Conservation (phyloP, 2,113 vertebrate species). For the Daphoenositta chrysoptera region DNA sequence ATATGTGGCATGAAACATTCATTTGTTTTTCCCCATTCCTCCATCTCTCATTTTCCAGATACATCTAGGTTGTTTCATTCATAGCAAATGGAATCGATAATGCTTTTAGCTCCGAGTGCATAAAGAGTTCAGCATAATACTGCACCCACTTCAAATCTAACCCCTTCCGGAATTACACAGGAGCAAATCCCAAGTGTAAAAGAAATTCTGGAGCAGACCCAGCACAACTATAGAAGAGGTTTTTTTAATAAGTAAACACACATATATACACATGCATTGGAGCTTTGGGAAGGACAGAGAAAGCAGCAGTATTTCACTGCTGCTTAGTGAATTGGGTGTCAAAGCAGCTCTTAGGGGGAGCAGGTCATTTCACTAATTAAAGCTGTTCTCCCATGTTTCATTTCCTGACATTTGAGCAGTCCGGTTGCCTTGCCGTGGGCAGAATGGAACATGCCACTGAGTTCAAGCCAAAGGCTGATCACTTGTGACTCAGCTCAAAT, state of each 20-base stretch:
- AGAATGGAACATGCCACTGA: fast-evolving
- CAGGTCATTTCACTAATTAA: background rate
- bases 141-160: background rate
- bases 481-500: background rate
- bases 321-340: background rate
- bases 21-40: background rate
- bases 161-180: background rate
- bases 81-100: conserved; percentile 37
- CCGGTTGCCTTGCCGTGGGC: fast-evolving
- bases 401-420: background rate
- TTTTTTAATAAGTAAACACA: background rate
- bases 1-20: conserved; percentile 1
- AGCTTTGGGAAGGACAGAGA: background rate
- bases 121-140: background rate
- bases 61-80: conserved; percentile 14
- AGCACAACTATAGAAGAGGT: background rate
- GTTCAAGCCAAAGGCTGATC: background rate
- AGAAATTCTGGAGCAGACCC: background rate
- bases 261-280: fast-evolving
- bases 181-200: background rate
- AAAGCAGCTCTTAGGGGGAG: background rate
- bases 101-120: background rate
- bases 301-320: background rate
- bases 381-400: background rate
- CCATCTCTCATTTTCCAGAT: conserved; percentile 3